Evolutionary conservation across 2,797 vertebrate genomes (phyloP), one percentile per base, ranked within the genome.

Genomic region (Clarias platycephalus): DNA sequence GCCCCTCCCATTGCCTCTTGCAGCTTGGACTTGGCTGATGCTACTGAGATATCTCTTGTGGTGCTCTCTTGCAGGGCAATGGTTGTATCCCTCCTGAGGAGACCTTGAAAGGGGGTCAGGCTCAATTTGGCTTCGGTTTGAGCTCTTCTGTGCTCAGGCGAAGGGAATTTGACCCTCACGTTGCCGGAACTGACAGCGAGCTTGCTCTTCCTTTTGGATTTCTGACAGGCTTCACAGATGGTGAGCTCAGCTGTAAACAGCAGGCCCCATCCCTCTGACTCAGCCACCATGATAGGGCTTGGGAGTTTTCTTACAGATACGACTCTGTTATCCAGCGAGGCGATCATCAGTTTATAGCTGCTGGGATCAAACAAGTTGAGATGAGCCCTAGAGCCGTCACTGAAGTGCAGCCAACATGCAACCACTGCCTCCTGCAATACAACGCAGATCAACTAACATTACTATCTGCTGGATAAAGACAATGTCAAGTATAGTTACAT

Each of bases 401-500:
- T 99, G 94, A 98, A 99, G 88, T 96, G 95, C 79, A 98, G 93
- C 97, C 97, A 98, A 92, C 96, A 97, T 88, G 94, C 97, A 88
- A 99, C 94, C 88, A 95, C 91, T 0, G 96, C 98, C 89, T 99
- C 97, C 98, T 99, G 78, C 83, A 49, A 60, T 20, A 92, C 31
- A 86, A 84, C 40, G 71, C 28, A 34, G 40, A 63, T 60, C 22
- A 86, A 80, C 40, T 71, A 24, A 37, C 70, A 24, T 76, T 57
- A 84, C 22, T 57, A 31, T 37, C 1, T 24, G 26, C 15, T 77
- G 12, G 7, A 44, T 53, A 78, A 37, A 26, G 18, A 28, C 26
- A 62, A 62, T 22, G 13, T 49, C 10, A 31, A 82, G 40, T 22
- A 55, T 20, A 20, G 6, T 79, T 63, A 31, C 0, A 55, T 55